Evolutionary conservation across 2,113 vertebrate genomes (phyloP).

Genomic region (Carlito syrichta): DNA sequence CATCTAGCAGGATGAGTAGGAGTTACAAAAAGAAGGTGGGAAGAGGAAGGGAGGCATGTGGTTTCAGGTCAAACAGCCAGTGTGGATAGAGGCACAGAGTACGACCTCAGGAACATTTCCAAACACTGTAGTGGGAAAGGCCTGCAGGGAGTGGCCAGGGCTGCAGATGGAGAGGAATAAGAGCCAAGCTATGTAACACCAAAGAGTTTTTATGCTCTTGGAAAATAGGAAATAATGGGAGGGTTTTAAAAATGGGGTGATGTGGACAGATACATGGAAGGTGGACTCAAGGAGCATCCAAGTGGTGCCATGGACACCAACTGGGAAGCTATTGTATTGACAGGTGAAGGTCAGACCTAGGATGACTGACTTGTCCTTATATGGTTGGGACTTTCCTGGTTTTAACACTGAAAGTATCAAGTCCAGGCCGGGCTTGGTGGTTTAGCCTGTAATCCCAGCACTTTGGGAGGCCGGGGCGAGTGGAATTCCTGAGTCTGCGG

Average conservation of each 20-base stretch:
- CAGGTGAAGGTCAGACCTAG: not conserved
- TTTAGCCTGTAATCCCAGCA: no score
- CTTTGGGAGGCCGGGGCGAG: no score
- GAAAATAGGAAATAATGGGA: not conserved
- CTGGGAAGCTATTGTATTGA: not conserved
- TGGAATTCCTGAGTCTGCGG: no score
- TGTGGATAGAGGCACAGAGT: not conserved
- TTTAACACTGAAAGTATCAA: not conserved
- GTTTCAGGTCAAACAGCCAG: no score
- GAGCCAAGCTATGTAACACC: not conserved
- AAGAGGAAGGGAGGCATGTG: not conserved
- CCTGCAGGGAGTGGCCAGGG: not conserved
- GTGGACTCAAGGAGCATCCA: not conserved
- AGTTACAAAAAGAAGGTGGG: not conserved
- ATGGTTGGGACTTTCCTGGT: not conserved
- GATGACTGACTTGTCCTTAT: not conserved
- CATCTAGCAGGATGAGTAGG: not conserved
- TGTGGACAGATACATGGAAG: not conserved
- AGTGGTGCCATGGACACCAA: not conserved
- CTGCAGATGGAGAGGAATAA: not conserved
- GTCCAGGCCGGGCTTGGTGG: no score
- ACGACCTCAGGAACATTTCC: not conserved
- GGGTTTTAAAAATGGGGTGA: accelerated
- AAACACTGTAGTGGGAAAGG: not conserved
- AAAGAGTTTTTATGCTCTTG: not conserved